Base-by-base conservation (phyloP, 2,888 invertebrate genomes). In the Hedya salicella region DNA sequence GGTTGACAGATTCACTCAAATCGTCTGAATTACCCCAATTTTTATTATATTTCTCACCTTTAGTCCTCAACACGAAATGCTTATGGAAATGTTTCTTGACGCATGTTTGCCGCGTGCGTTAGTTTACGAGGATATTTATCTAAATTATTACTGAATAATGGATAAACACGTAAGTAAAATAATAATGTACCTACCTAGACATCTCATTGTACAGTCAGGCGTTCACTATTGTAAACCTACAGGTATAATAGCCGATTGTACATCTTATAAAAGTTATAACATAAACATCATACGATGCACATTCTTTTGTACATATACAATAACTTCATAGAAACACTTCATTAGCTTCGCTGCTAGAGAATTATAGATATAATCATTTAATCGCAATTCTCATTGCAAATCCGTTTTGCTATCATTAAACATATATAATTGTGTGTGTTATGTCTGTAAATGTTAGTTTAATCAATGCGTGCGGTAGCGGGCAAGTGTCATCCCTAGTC, bases 401-500 rank as follows among this genome's bases (percentile, higher is more conserved):
- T n/a, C n/a, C n/a, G n/a, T n/a, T n/a, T n/a, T n/a, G n/a, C n/a
- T n/a, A n/a, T n/a, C n/a, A n/a, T n/a, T n/a, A n/a, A n/a, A n/a
- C n/a, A n/a, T n/a, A n/a, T n/a, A 13, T 21, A 48, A 21, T n/a
- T 3, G n/a, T 49, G 30, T 36, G 2, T 9, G 36, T 5, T 11
- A 48, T 16, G 6, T 54, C n/a, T 0, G 9, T n/a, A 46, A 30
- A 13, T 32, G 19, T 8, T 21, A 46, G 17, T 44, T 19, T 46
- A 30, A 46, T 57, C 32, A 30, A 57, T 57, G 32, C 44, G 32
- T 54, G 53, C 39, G 25, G 40, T 5, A 44, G 0, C 2, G 21
- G 14, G 54, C 21, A 40, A 54, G 63, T 57, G 57, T 44, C 64
- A 57, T 17, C 64, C 60, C 66, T 66, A 52, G 39, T 46, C 40